Conservation (phyloP, 1,140 invertebrate genomes). For the Aleiodes sp. region DNA sequence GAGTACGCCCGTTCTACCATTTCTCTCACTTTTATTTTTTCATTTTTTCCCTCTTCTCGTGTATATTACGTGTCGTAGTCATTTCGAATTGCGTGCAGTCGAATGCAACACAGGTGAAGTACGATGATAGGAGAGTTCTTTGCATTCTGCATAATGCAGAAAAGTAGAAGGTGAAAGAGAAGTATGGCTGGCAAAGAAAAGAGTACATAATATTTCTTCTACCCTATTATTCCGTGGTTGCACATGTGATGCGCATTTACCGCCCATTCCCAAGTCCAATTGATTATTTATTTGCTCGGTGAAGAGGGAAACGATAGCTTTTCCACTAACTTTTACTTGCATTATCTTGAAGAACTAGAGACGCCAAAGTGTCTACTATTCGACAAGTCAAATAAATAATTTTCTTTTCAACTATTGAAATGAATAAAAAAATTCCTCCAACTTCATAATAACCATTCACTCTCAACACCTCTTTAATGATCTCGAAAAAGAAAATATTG, state of each 20-base stretch:
- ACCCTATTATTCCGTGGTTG: conserved; percentile 5
- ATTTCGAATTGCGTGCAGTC: conserved; percentile 9
- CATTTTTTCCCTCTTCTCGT: background rate
- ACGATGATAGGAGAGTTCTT: background rate
- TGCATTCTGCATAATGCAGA: conserved; percentile 9
- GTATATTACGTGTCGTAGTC: conserved; percentile 10
- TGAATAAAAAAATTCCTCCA: background rate
- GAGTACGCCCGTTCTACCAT: conserved; percentile 36
- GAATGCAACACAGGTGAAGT: background rate
- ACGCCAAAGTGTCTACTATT: background rate
- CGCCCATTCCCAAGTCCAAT: background rate
- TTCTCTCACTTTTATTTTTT: background rate
- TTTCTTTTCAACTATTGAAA: too few species aligned
- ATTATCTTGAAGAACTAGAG: background rate
- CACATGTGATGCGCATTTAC: conserved; percentile 12
- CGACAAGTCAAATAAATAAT: background rate
- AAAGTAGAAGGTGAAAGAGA: background rate
- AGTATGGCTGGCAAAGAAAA: background rate
- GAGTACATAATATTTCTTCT: background rate
- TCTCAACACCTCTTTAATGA: background rate
- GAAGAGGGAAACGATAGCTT: background rate
- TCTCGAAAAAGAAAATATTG: background rate
- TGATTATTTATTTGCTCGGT: conserved; percentile 6
- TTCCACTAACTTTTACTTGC: conserved; percentile 13
- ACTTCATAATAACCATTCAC: background rate